Percentiles rank a stretch among this genome's conserved stretches.
phyloP scores from a whole-genome alignment of 2,888 invertebrate species.

The Apeira syringaria region DNA sequence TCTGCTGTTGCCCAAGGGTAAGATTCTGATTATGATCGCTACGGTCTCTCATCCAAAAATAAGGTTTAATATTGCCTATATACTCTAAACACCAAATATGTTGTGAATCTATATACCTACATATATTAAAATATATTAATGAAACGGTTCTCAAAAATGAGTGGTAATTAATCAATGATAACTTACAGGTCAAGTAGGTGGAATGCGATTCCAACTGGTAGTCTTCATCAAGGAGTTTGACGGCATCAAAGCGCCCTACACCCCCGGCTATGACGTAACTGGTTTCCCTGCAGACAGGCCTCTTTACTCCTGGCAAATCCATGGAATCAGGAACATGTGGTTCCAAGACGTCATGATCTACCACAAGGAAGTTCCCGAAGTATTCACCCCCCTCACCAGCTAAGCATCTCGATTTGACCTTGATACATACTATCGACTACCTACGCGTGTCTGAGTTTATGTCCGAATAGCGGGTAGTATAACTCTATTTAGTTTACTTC shows the following conservation, averaged over 20 bases:
- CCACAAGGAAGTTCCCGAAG: slow-evolving; percentile 71
- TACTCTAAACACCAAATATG: too few relatives aligned
- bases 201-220: slow-evolving; percentile 85
- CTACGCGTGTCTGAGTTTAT: too few relatives aligned
- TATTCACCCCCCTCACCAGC: slow-evolving; percentile 41
- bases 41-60: too few relatives aligned
- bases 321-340: slow-evolving; percentile 67
- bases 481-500: too few relatives aligned
- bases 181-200: slow-evolving; percentile 80
- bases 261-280: slow-evolving; percentile 68
- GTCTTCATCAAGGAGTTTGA: slow-evolving; percentile 69
- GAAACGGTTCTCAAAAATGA: too few relatives aligned
- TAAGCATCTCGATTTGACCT: background rate
- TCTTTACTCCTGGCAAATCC: slow-evolving; percentile 56
- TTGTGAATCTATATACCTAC: too few relatives aligned
- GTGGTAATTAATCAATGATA: too few relatives aligned
- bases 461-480: background rate
- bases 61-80: too few relatives aligned
- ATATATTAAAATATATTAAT: too few relatives aligned
- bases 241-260: slow-evolving; percentile 32
- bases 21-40: too few relatives aligned
- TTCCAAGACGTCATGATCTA: slow-evolving; percentile 76
- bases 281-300: slow-evolving; percentile 83
- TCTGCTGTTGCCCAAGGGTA: slow-evolving; percentile 84
- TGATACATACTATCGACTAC: too few relatives aligned